phyloP scores from a whole-genome alignment of 2,113 vertebrate species.

The Gorsachius goisagi region DNA sequence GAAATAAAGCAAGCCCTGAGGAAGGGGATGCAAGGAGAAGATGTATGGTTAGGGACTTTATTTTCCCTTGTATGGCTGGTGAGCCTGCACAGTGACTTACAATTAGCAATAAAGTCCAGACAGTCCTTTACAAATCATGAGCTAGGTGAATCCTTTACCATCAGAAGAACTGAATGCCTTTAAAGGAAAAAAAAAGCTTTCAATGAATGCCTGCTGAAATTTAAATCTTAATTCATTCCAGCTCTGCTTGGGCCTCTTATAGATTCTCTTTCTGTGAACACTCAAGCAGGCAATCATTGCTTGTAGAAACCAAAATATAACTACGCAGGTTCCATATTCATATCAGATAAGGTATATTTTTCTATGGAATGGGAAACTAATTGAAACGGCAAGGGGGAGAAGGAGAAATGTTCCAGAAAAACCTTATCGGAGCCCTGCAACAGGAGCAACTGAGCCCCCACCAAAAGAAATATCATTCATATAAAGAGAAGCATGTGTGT shows the following conservation, averaged over 20 bases:
- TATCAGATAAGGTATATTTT: neutral
- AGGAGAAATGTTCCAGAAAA: neutral
- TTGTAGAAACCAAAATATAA: neutral
- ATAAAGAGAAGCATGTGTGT: neutral
- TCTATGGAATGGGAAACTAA: neutral
- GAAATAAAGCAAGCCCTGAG: neutral
- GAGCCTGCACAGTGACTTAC: neutral
- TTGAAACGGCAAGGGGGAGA: neutral
- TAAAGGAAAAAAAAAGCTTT: neutral
- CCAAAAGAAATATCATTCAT: neutral
- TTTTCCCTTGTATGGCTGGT: neutral
- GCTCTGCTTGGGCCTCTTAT: neutral
- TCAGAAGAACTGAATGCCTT: neutral
- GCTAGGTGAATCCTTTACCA: neutral
- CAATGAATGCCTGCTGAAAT: constrained; percentile 5
- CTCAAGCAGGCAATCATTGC: neutral
- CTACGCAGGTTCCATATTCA: neutral
- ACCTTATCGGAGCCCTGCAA: neutral
- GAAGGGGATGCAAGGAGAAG: neutral
- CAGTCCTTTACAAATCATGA: constrained; percentile 5
- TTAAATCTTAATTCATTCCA: constrained; percentile 11
- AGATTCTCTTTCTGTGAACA: neutral
- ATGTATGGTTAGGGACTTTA: neutral
- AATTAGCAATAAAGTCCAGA: neutral
- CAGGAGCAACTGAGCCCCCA: neutral